Evolutionary conservation across 2,113 vertebrate genomes (phyloP), one percentile per base, ranked within the genome.

Genomic region (Genyomyrus donnyi): DNA sequence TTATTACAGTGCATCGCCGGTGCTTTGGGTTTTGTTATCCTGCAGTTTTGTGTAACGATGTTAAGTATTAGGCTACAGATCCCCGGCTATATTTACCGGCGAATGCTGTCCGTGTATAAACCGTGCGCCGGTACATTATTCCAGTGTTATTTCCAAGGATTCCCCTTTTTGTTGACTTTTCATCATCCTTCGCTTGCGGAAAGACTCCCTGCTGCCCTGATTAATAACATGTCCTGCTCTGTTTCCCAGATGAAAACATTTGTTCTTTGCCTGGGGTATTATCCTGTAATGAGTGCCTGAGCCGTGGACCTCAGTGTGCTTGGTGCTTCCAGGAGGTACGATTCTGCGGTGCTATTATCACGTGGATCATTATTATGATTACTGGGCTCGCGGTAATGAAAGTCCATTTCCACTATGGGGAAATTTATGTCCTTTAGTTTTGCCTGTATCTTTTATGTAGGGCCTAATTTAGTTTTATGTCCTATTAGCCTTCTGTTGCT

Each of bases 271-370:
- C 97, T 4, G 93, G 95, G 90, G 92, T 96, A 91, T 94, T 91
- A 35, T 96, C 97, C 35, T 99, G 98, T 87, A 90, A 94, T 89
- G 96, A 95, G 91, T 99, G 98, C 92, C 96, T 99, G 90, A 93
- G 93, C 46, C 95, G 96, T 91, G 97, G 97, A 92, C 98, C 98
- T 35, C 97, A 98, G 92, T 99, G 98, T 27, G 97, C 97, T 93
- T 99, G 98, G 98, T 99, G 98, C 95, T 95, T 96, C 94, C 96
- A 98, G 94, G 96, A 99, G 98, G 98, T 99, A 94, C 11, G 27
- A 45, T 70, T 50, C 92, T 91, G 31, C 74, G 24, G 35, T 0
- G 2, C 17, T n/a, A 11, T 46, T 24, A 52, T 24, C n/a, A 35
- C 45, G 24, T 87, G 85, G 27, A 27, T 50, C 24, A n/a, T 46